Base-by-base conservation (phyloP, 2,888 invertebrate species). In the Morpho deidamia region DNA sequence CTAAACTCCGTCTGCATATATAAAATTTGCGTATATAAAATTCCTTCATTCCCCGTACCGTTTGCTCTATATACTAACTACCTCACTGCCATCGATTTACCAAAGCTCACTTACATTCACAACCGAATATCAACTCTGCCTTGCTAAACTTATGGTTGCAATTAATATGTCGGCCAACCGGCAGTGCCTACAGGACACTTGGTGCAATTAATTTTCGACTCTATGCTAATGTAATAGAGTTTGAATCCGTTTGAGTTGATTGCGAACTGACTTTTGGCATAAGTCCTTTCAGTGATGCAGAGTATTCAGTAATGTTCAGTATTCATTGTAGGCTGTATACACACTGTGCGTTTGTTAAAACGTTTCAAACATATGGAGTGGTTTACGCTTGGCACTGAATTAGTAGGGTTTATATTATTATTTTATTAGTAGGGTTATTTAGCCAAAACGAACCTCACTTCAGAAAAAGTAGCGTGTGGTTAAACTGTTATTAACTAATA, bases 121-220 rank as follows among this genome's bases (percentile, higher is more conserved):
- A 51, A 43, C 45, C 61, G 35, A 56, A 45, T 54, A 53, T 54
- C 53, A 58, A 59, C 61, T 57, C 56, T 60, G 55, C 39, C 39
- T 12, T 51, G 41, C 52, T 45, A 45, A 50, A 53, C 52, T 49
- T 59, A 62, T 53, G 53, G 47, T 50, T 45, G 53, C 42, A 53
- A 58, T 62, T 61, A 57, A 59, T 56, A 56, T 53, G 40, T 39
- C 40, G 56, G 44, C 50, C 42, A n/a, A 40, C 10, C 39, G 12
- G 12, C 44, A 34, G 23, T 45, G 5, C 23, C 23, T 23, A 23
- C 23, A 23, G 23, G 5, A 3, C 23, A 23, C 23, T 23, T 23
- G 1, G 12, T 9, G 32, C 23, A 40, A 23, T 46, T 11, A 43
- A 59, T 46, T 57, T 44, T 56, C 11, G 42, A 57, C 60, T 49